Base-by-base conservation (phyloP, 1,140 invertebrate genomes). In the Drosophila kanapiae region DNA sequence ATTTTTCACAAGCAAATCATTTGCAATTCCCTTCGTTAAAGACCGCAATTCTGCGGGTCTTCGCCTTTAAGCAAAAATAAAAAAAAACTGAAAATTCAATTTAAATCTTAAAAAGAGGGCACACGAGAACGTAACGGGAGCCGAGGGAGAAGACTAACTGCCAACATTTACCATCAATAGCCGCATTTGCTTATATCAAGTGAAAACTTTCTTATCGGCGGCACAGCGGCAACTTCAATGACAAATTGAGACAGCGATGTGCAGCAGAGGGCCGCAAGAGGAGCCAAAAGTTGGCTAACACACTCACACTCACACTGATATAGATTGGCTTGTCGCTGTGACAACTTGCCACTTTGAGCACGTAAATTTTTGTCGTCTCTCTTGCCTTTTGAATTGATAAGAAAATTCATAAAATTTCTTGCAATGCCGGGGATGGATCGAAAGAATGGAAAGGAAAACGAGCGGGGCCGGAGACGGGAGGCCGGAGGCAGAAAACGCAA, bases 271-370 rank as follows among this genome's bases (percentile, higher is more conserved):
- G 60, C 45, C 45, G 54, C 49, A 54, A 16, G 40, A 57, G 42
- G 61, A 54, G 64, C 58, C 58, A 69, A 83, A 88, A 87, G 70
- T 82, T 82, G 48, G 57, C 82, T 63, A 68, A 71, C 64, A 68
- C 70, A 80, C 38, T 58, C 29, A 48, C 48, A 57, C 18, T 48
- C 14, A 33, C 18, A 74, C 10, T 35, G 16, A 68, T 67, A 61
- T 51, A 62, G 67, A 72, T 59, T 51, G 68, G 68, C 57, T 61
- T 38, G 54, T 70, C 80, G 68, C 77, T 77, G 78, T 87, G 84
- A 88, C 83, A 87, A 87, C 83, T 87, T 87, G 83, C 83, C 83
- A 87, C 83, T 88, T 90, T 88, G 65, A 57, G 84, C 84, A 88
- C 85, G 84, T 88, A 88, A 88, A 80, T 88, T 88, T 88, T 78